Evolutionary conservation across 2,888 invertebrate genomes (phyloP).

Genomic region (Lasioglossum lativentre): DNA sequence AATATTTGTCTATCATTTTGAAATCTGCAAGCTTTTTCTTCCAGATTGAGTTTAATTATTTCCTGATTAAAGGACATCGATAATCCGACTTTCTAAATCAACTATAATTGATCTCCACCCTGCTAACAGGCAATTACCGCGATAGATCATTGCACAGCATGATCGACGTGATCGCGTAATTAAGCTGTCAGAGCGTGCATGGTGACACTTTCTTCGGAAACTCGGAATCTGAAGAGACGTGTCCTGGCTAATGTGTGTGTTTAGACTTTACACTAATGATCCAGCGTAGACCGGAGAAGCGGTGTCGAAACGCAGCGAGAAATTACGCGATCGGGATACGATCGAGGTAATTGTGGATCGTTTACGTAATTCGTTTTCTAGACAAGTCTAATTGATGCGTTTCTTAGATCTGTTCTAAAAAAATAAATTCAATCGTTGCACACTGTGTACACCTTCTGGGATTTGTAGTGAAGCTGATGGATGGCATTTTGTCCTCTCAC

Average conservation of each 20-base stretch:
- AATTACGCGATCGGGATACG: constrained; percentile 4
- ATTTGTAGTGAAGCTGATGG: no score
- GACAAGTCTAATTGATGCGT: not conserved
- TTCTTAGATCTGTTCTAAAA: not conserved
- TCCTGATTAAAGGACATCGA: not conserved
- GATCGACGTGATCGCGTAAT: constrained; percentile 57
- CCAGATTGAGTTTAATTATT: not conserved
- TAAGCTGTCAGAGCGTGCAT: constrained; percentile 59
- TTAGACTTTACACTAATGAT: constrained; percentile 41
- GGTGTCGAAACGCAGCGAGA: constrained; percentile 39
- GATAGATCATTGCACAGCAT: constrained; percentile 56
- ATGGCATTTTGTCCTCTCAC: not conserved
- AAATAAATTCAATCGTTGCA: not conserved
- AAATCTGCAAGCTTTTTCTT: not conserved
- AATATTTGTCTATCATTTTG: not conserved
- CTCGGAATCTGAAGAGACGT: constrained; percentile 32
- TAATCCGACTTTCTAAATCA: not conserved
- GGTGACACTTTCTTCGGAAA: constrained; percentile 56
- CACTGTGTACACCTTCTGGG: not conserved
- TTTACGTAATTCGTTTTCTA: not conserved
- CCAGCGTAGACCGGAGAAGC: constrained; percentile 14
- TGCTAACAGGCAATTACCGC: constrained; percentile 37
- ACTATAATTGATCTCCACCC: constrained; percentile 14
- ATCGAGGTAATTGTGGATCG: not conserved
- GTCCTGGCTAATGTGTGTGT: constrained; percentile 48